These are phyloP conservation scores for Drosophila melanosoma DNA, from an alignment of 2,888 invertebrate species.

Conservation along the genomic window DNA sequence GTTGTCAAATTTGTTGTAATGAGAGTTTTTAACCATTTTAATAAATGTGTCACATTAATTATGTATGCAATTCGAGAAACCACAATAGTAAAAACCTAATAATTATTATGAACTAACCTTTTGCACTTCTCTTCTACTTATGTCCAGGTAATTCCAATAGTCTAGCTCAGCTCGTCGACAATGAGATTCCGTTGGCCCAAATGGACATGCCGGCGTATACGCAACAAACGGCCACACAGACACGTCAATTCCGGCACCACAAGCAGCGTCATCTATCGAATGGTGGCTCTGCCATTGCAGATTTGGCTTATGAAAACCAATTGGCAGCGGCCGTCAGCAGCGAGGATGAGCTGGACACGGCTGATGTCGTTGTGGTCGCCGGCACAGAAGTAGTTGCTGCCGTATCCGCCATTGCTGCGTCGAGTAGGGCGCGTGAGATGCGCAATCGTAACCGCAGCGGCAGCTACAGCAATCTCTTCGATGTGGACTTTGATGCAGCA, in stretches of 20 bases:
- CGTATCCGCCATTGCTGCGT: constrained; percentile 83
- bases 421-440: constrained; percentile 79
- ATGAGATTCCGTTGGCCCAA: constrained; percentile 88
- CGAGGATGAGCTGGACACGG: constrained; percentile 75
- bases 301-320: constrained; percentile 68
- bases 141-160: constrained; percentile 88
- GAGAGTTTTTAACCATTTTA: constrained; percentile 70
- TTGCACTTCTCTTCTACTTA: constrained; percentile 44
- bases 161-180: constrained; percentile 88
- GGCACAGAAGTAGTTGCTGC: constrained; percentile 84
- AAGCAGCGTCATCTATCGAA: constrained; percentile 73
- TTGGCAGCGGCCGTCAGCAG: constrained; percentile 65
- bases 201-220: constrained; percentile 81
- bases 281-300: constrained; percentile 42
- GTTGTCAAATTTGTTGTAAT: constrained; percentile 79
- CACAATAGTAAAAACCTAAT: constrained; percentile 22
- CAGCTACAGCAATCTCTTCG: constrained; percentile 85
- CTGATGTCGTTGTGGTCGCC: constrained; percentile 79
- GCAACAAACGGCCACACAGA: constrained; percentile 66
- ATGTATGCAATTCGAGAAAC: constrained; percentile 41
- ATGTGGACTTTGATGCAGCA: constrained; percentile 80
- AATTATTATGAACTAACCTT: constrained; percentile 51
- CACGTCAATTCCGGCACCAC: constrained; percentile 80
- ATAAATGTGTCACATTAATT: constrained; percentile 68
- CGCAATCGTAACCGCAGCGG: constrained; percentile 82